Evolutionary conservation across 2,888 invertebrate species (phyloP).

Genomic region (Stenodema calcarata): DNA sequence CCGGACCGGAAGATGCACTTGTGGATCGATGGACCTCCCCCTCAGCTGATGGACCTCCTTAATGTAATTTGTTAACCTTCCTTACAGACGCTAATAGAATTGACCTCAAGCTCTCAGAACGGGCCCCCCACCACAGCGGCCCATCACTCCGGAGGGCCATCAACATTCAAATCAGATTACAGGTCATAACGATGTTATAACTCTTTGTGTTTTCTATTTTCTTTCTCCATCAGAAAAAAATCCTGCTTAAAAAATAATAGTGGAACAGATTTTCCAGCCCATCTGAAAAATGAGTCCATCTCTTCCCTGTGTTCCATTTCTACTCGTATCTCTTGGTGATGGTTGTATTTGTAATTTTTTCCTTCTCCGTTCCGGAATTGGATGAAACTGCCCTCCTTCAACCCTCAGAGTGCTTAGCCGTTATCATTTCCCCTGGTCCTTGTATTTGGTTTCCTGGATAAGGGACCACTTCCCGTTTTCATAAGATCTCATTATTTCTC

Average conservation of each 20-base stretch:
- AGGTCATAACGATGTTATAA: conserved; percentile 21
- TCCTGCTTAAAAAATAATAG: not conserved
- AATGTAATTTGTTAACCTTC: conserved; percentile 42
- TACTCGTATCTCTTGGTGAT: not conserved
- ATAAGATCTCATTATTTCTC: conserved; percentile 35
- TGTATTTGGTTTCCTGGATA: not conserved
- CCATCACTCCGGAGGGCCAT: not conserved
- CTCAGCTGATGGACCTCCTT: not conserved
- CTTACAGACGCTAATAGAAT: conserved; percentile 43
- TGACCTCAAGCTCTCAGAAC: conserved; percentile 34
- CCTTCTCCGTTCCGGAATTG: not conserved
- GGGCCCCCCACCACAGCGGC: not conserved
- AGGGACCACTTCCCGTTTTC: conserved; percentile 6
- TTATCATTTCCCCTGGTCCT: not conserved
- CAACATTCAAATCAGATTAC: conserved; percentile 30
- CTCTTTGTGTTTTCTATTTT: not conserved
- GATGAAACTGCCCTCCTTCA: conserved; percentile 25
- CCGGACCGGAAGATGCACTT: conserved; percentile 10
- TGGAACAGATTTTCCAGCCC: conserved; percentile 27
- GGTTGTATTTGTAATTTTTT: not conserved
- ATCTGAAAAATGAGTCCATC: not conserved
- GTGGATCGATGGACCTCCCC: conserved; percentile 13
- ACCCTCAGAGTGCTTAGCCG: not conserved
- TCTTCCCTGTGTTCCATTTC: not conserved
- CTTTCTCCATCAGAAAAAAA: not conserved